These are phyloP conservation scores for Adelges cooleyi DNA, from an alignment of 1,140 invertebrate species.

Conservation along the genomic window DNA sequence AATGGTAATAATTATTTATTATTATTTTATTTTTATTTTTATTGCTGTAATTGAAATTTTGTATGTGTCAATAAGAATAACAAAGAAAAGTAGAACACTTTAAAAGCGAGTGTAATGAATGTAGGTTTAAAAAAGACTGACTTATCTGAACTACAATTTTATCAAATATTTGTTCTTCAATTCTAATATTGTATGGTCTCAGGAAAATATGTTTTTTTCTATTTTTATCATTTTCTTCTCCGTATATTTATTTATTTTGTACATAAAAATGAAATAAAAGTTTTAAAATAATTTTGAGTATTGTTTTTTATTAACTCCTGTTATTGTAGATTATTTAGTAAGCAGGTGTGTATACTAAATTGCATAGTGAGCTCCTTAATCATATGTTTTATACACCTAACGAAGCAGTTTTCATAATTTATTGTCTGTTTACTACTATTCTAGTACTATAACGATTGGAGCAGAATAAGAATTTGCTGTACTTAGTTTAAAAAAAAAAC, in stretches of 20 bases:
- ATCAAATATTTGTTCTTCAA: constrained; percentile 16
- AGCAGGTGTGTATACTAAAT: no score
- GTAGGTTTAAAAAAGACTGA: constrained; percentile 28
- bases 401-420: no score
- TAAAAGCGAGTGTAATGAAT: constrained; percentile 13
- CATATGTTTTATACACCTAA: no score
- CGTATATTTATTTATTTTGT: constrained; percentile 21
- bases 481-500: no score
- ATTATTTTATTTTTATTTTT: not conserved
- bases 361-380: no score
- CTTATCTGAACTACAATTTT: constrained; percentile 7
- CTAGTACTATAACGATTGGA: no score
- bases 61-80: constrained; percentile 15
- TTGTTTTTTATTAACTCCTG: not conserved
- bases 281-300: constrained; percentile 5
- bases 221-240: constrained; percentile 11
- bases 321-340: no score
- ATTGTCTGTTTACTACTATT: no score
- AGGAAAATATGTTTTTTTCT: constrained; percentile 15
- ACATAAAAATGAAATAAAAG: constrained; percentile 22
- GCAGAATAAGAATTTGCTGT: no score
- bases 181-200: constrained; percentile 10
- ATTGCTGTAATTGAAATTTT: constrained; percentile 4
- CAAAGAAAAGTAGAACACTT: constrained; percentile 10
- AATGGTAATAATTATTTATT: not conserved